These are phyloP conservation scores for Sceloporus tristichus DNA, from an alignment of 2,113 vertebrate genomes.

Conservation along the genomic window DNA sequence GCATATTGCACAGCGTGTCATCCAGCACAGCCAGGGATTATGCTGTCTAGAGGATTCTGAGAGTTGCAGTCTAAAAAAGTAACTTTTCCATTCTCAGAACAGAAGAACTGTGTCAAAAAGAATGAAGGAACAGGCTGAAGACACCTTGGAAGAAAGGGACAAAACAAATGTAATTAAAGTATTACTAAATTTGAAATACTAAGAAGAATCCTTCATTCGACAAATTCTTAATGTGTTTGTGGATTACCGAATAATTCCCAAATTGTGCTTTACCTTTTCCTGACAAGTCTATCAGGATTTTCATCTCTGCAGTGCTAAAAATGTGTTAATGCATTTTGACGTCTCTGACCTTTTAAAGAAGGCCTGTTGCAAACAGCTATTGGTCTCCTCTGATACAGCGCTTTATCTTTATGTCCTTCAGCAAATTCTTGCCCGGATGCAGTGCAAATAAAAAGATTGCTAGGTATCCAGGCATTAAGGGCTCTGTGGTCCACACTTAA, in stretches of 20 bases:
- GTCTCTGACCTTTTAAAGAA: conserved; percentile 1
- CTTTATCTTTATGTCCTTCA: background rate
- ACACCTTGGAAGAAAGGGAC: no score
- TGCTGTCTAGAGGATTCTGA: no score
- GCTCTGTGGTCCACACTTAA: background rate
- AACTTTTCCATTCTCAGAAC: no score
- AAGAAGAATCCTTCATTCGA: background rate
- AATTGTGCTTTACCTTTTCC: background rate
- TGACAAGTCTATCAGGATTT: background rate
- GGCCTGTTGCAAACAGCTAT: background rate
- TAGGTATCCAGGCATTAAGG: background rate
- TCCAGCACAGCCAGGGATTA: no score
- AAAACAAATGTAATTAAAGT: no score
- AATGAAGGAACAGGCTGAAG: no score
- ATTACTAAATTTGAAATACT: background rate
- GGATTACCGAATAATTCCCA: background rate
- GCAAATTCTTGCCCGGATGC: no score
- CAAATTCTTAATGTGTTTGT: background rate
- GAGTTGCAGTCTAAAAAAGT: no score
- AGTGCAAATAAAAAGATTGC: background rate
- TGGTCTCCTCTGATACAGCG: no score
- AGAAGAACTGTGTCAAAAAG: no score
- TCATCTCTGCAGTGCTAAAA: background rate
- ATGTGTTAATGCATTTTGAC: background rate
- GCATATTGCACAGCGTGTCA: no score